Evolutionary conservation across 2,888 invertebrate species (phyloP), one percentile per base, ranked within the genome.

Genomic region (Phyllotreta cruciferae): DNA sequence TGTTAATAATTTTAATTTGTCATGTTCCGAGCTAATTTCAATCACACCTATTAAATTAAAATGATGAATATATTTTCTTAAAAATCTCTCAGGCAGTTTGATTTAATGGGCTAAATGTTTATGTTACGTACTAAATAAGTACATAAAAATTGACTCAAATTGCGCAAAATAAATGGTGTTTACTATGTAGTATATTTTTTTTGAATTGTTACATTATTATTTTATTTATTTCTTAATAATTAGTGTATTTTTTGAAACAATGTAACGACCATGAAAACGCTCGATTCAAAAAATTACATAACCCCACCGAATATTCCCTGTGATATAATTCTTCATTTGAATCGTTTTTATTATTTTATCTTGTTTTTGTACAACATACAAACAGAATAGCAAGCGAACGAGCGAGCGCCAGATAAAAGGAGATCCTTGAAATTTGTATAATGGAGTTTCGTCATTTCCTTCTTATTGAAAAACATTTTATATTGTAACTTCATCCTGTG

Each of bases 401-500:
- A 58, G 64, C 63, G 64, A 58, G 62, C 60, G 62, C 39, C 54
- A 60, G 49, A 64, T 57, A 71, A 69, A 70, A 66, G 63, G 60
- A 60, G 61, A 71, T 73, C 74, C 75, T 75, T 75, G 72, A 70
- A 71, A 69, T 61, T 64, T 42, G 62, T 73, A 74, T 75, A 56
- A 61, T 62, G 53, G 67, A 60, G 55, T 75, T 73, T 74, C 76
- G 76, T 77, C 77, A 78, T 70, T 75, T 78, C 77, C 77, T 76
- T 70, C 61, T 68, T 71, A 75, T 75, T 75, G 73, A 73, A 75
- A 75, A 71, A 68, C 71, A 72, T 74, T 74, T 75, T 74, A 74
- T 73, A 73, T 75, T 75, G 74, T 75, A 71, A 70, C 60, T 68
- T 69, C 69, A 68, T 71, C 71, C 67, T 70, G 67, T 66, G 54